Percentiles rank a stretch among this genome's conserved stretches.
phyloP scores from a whole-genome alignment of 2,113 vertebrate genomes.

The Gnathonemus longibarbis region DNA sequence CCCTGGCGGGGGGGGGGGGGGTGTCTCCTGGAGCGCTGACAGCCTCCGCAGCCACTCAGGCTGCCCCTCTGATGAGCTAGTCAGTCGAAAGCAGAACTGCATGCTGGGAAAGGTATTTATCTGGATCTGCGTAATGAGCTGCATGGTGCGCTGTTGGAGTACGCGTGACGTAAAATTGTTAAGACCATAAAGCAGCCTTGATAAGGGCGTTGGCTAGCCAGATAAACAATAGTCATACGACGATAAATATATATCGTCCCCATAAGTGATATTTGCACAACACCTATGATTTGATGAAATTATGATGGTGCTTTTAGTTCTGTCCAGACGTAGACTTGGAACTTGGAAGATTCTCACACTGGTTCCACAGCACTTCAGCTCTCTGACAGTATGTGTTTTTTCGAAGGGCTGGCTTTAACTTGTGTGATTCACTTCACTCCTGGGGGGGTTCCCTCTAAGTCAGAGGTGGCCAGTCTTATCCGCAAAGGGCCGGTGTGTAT shows the following conservation, averaged over 20 bases:
- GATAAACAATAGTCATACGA: conserved; percentile 16
- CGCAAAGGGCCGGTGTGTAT: too few species aligned
- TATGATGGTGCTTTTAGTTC: background rate
- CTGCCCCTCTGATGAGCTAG: background rate
- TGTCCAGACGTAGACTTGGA: background rate
- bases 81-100: background rate
- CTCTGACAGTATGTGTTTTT: background rate
- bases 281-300: conserved; percentile 15
- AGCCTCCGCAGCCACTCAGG: background rate
- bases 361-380: background rate
- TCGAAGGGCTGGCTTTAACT: background rate
- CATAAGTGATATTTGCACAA: conserved; percentile 16
- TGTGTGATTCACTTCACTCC: background rate
- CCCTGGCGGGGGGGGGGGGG: background rate
- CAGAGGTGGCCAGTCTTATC: too few species aligned
- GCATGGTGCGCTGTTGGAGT: background rate
- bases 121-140: background rate
- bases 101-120: background rate
- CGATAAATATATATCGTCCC: conserved; percentile 18
- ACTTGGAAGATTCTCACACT: background rate
- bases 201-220: background rate
- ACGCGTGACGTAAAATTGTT: background rate
- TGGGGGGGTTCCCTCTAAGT: background rate
- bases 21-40: background rate
- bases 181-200: background rate